Evolutionary conservation across 1,140 invertebrate genomes (phyloP).

Genomic region (Carposina sasakii): DNA sequence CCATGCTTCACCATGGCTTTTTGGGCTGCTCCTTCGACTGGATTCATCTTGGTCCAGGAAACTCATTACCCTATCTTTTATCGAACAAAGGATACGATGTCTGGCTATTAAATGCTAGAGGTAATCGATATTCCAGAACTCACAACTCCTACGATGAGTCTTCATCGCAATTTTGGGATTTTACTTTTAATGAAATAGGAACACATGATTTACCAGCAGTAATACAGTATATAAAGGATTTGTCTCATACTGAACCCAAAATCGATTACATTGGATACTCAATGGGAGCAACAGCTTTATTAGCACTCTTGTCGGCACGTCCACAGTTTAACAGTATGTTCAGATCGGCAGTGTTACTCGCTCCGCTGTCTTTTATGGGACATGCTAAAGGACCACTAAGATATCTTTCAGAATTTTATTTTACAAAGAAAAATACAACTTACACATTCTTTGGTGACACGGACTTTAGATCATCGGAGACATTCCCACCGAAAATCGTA

Average conservation of each 20-base stretch:
- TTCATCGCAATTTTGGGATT: constrained; percentile 75
- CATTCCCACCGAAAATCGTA: constrained; percentile 68
- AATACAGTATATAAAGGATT: constrained; percentile 78
- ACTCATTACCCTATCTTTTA: constrained; percentile 76
- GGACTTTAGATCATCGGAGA: constrained; percentile 19
- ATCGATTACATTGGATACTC: constrained; percentile 81
- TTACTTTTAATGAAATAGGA: constrained; percentile 80
- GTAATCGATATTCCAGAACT: constrained; percentile 75
- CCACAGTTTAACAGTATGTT: constrained; percentile 79
- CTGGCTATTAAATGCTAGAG: constrained; percentile 78
- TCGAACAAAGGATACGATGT: constrained; percentile 77
- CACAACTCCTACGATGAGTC: constrained; percentile 62
- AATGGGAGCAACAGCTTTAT: constrained; percentile 76
- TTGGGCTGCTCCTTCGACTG: constrained; percentile 83
- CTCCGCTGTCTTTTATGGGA: constrained; percentile 80
- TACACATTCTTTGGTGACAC: constrained; percentile 48
- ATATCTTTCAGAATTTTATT: constrained; percentile 75
- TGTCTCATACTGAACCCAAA: constrained; percentile 54
- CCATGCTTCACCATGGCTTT: constrained; percentile 85
- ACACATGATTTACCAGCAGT: constrained; percentile 81
- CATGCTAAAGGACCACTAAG: constrained; percentile 79
- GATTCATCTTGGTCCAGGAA: constrained; percentile 78
- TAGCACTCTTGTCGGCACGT: constrained; percentile 74
- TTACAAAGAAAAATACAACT: constrained; percentile 73
- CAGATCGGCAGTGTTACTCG: constrained; percentile 76